Evolutionary conservation across 2,888 invertebrate genomes (phyloP).

Genomic region (Orgyia antiqua): DNA sequence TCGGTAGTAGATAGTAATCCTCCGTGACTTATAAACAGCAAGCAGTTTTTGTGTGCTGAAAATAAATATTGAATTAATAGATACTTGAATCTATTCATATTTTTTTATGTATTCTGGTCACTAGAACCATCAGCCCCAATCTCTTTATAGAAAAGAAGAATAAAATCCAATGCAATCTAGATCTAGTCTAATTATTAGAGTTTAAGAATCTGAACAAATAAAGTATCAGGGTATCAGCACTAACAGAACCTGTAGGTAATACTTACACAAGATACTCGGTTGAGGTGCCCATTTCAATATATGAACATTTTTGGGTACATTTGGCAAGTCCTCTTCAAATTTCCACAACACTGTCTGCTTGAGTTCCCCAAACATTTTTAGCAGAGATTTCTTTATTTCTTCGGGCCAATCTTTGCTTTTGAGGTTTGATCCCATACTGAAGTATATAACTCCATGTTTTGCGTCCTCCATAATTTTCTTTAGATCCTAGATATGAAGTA

Average conservation of each 20-base stretch:
- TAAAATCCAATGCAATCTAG: too few species aligned
- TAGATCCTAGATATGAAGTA: slow-evolving; percentile 10
- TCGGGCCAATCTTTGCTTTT: slow-evolving; percentile 45
- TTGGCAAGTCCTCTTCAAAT: slow-evolving; percentile 41
- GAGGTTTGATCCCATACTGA: slow-evolving; percentile 62
- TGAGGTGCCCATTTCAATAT: slow-evolving; percentile 58
- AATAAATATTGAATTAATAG: slow-evolving; percentile 7
- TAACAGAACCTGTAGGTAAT: slow-evolving; percentile 4
- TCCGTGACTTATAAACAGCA: slow-evolving; percentile 57
- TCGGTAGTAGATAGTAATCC: slow-evolving; percentile 54
- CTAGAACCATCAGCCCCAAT: too few species aligned
- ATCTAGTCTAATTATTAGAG: too few species aligned
- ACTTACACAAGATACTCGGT: slow-evolving; percentile 49
- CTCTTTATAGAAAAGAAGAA: too few species aligned
- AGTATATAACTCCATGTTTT: slow-evolving; percentile 60
- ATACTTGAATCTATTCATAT: too few species aligned
- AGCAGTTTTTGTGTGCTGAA: slow-evolving; percentile 53
- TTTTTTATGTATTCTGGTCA: too few species aligned
- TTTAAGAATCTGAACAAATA: too few species aligned
- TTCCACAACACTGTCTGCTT: slow-evolving; percentile 69
- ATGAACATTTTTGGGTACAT: slow-evolving; percentile 50
- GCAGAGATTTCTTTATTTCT: slow-evolving; percentile 35
- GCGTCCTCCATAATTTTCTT: slow-evolving; percentile 43
- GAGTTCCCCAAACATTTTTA: slow-evolving; percentile 48
- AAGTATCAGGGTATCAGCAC: neutral